Evolutionary conservation across 2,888 invertebrate genomes (phyloP), one percentile per base, ranked within the genome.

Genomic region (Dyspetes luteomarginatus): DNA sequence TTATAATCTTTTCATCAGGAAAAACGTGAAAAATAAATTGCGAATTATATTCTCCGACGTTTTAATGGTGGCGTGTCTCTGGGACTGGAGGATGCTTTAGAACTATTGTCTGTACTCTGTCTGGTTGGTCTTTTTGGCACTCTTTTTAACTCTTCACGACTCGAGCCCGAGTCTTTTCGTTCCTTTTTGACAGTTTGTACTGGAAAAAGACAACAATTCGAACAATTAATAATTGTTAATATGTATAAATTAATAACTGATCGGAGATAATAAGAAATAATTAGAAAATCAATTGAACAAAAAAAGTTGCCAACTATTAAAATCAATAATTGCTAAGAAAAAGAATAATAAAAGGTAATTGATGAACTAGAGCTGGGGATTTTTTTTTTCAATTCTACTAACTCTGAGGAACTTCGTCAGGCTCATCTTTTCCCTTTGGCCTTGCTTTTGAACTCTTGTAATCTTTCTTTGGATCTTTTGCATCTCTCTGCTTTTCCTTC

Each of bases 31-130:
- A 19, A 3, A 41, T 17, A 41, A 22, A 55, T 43, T 4, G 55
- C 36, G 7, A 55, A 83, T 88, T 88, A 91, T 88, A 90, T 89
- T 75, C 92, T 88, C 78, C 92, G 87, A 69, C 92, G 89, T 85
- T 92, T 92, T 0, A 89, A 88, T 0, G 92, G 92, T 5, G 92
- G 92, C 26, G 92, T 92, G 82, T 92, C 90, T 55, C 92, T 86
- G 28, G 92, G 92, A 85, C 92, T 92, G 1, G 91, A 88, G 5
- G 91, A 88, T 36, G 91, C 87, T 84, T 91, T 92, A 2, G 89
- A 88, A 4, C 89, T 86, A 67, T 88, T 91, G 64, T 92, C 92
- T 15, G 88, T 85, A 55, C 92, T 92, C 79, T 92, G 92, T 80
- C 92, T 89, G 0, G 92, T 92, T 36, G 92, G 91, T 78, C 92